Percentiles rank a stretch among this genome's conserved stretches.
phyloP scores from a whole-genome alignment of 2,113 vertebrate genomes.

The Sander lucioperca region DNA sequence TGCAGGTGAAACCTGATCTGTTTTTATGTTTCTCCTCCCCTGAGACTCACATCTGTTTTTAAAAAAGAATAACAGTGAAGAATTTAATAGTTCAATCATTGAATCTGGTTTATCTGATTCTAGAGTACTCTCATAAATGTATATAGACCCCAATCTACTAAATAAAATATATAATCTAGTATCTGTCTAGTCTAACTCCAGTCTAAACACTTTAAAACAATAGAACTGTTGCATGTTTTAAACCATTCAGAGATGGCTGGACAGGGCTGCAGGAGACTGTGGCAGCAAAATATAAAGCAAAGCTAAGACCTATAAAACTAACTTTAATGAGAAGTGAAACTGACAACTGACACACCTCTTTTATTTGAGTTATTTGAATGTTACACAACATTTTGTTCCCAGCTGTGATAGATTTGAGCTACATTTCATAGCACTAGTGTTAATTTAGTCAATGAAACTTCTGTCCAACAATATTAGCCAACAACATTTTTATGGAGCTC shows the following conservation, averaged over 20 bases:
- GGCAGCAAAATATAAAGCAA: not conserved
- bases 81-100: not conserved
- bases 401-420: not conserved
- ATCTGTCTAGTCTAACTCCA: not conserved
- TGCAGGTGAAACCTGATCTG: not conserved
- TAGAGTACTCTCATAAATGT: not conserved
- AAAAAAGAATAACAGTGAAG: not conserved
- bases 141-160: not conserved
- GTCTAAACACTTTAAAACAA: not conserved
- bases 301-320: slow-evolving; percentile 2
- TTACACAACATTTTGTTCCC: not conserved
- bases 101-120: not conserved
- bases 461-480: not conserved
- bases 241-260: not conserved
- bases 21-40: not conserved
- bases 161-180: not conserved
- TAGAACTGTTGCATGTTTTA: not conserved
- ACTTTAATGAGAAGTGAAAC: not conserved
- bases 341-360: not conserved
- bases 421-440: not conserved
- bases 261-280: not conserved
- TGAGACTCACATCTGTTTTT: not conserved
- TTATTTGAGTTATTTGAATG: not conserved
- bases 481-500: not conserved
- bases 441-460: not conserved